Conservation (phyloP, 2,888 invertebrate genomes). For the Stomorhina lunata region DNA sequence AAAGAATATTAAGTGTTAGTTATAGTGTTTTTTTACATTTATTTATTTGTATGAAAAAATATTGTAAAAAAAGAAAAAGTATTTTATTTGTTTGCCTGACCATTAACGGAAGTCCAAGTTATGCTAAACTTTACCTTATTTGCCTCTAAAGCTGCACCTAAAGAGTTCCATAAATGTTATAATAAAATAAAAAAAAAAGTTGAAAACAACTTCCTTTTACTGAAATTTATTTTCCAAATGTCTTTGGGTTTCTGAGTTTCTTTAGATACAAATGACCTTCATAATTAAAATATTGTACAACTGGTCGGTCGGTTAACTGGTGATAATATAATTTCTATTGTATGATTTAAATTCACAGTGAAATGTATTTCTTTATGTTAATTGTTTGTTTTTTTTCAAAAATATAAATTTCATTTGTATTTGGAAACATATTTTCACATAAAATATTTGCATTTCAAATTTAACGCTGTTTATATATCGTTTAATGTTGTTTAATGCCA, state of each 20-base stretch:
- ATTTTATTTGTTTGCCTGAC: slow-evolving; percentile 38
- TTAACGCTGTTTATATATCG: slow-evolving; percentile 2
- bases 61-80: slow-evolving; percentile 40
- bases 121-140: slow-evolving; percentile 60
- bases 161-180: slow-evolving; percentile 43
- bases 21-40: slow-evolving; percentile 10
- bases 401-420: slow-evolving; percentile 11
- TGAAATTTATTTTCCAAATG: slow-evolving; percentile 42
- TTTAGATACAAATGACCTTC: slow-evolving; percentile 53
- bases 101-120: slow-evolving; percentile 63
- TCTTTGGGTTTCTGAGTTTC: background rate
- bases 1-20: slow-evolving; percentile 50
- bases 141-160: slow-evolving; percentile 57
- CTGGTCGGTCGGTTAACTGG: no score
- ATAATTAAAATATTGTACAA: slow-evolving; percentile 29
- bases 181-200: no score
- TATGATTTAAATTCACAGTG: slow-evolving; percentile 3
- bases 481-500: background rate
- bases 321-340: slow-evolving; percentile 32
- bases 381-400: background rate
- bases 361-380: slow-evolving; percentile 2
- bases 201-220: slow-evolving; percentile 61
- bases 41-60: background rate
- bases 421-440: slow-evolving; percentile 30
- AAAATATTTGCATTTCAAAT: slow-evolving; percentile 21